Evolutionary conservation across 2,113 vertebrate genomes (phyloP).

Genomic region (Dasyurus viverrinus): DNA sequence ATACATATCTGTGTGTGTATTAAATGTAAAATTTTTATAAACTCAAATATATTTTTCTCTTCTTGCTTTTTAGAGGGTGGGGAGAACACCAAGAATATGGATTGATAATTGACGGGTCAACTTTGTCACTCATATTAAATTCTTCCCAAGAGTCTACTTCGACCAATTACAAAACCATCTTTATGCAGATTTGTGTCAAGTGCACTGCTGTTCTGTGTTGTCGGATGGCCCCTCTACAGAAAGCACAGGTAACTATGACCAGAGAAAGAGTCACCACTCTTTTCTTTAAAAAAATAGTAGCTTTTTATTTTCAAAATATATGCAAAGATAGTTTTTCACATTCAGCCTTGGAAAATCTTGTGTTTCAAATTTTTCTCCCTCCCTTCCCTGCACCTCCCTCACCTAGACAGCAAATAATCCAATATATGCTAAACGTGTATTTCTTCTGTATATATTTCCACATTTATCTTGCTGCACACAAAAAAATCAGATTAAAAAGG

Average conservation of each 20-base stretch:
- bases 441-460: too few relatives aligned
- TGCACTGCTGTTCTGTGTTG: constrained; percentile 97
- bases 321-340: too few relatives aligned
- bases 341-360: too few relatives aligned
- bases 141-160: constrained; percentile 87
- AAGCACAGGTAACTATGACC: constrained; percentile 91
- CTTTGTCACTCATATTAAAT: constrained; percentile 93
- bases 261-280: neutral
- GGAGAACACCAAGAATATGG: constrained; percentile 91
- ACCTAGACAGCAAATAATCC: too few relatives aligned
- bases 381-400: too few relatives aligned
- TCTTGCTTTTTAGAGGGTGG: constrained; percentile 87
- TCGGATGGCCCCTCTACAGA: constrained; percentile 97
- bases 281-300: neutral
- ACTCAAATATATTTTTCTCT: constrained; percentile 15
- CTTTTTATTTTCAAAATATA: too few relatives aligned
- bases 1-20: too few relatives aligned
- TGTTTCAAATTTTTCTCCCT: too few relatives aligned
- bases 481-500: too few relatives aligned
- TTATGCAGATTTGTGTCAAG: constrained; percentile 96
- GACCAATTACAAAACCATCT: constrained; percentile 93
- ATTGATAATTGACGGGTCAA: constrained; percentile 95
- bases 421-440: too few relatives aligned
- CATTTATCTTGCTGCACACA: too few relatives aligned
- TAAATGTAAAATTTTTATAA: constrained; percentile 15